Base-by-base conservation (phyloP, 2,888 invertebrate genomes). In the Pseudoips prasinana region DNA sequence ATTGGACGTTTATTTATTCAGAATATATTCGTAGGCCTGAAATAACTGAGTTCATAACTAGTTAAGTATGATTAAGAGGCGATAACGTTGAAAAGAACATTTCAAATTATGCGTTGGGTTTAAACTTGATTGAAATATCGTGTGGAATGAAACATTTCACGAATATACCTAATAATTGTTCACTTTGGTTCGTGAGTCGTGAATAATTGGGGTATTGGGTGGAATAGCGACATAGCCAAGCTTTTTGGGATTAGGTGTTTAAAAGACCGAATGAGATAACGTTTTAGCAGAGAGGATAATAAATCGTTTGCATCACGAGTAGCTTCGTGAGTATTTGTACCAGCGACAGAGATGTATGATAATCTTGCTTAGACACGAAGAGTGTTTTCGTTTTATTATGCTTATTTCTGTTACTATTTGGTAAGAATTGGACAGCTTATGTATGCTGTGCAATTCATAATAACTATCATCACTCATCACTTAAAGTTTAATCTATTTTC, bases 271-370 rank as follows among this genome's bases (percentile, higher is more conserved):
- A 24, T 10, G 17, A 11, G 22, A 29, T 22, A 32, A 47, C 29
- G 34, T 46, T 46, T 39, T 50, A 39, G 38, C 26, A 17, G 24
- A 20, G 22, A 22, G 29, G 14, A 46, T 52, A 55, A 50, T 31
- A 55, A 55, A 52, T 46, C 31, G 42, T 42, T 33, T 36, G 42
- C 30, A 55, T 42, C 39, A 39, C 25, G 11, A 39, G 24, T 39
- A 29, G 39, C 34, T 46, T 51, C 39, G 46, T 51, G 46, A 29
- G 46, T 44, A 39, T 35, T 33, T 45, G 39, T 46, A 51, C 33
- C 39, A 39, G 10, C 31, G 48, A 54, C 54, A 44, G 33, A 46
- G 49, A 61, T 41, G 40, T 48, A 61, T 45, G 40, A 47, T 33
- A 35, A 39, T 18, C 29, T 57, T 35, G 39, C 45, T 38, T 31